Evolutionary conservation across 1,140 invertebrate genomes (phyloP).

Genomic region (Leptinotarsa texana): DNA sequence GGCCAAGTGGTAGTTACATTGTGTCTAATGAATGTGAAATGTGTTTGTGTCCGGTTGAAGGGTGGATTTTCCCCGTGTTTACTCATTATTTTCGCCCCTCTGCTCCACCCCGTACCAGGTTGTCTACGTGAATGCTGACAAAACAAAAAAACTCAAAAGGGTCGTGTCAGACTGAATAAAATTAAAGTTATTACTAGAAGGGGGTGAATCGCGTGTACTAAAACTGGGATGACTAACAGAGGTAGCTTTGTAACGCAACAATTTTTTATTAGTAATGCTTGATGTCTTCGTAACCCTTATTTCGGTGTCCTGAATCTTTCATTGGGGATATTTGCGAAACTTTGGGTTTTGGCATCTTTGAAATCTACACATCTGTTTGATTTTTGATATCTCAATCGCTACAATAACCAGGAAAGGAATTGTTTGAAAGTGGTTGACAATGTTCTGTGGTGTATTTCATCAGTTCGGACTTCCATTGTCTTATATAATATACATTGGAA

Average conservation of each 20-base stretch:
- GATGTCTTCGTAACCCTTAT: too few relatives aligned
- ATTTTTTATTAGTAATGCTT: too few relatives aligned
- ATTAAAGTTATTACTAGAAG: background rate
- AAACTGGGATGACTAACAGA: background rate
- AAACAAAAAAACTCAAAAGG: background rate
- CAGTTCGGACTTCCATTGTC: too few relatives aligned
- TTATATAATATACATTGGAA: too few relatives aligned
- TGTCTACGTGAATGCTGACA: background rate
- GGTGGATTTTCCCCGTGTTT: constrained; percentile 2
- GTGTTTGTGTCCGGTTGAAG: constrained; percentile 7
- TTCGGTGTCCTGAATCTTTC: too few relatives aligned
- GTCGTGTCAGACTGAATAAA: background rate
- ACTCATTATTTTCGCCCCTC: background rate
- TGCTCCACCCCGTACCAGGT: background rate
- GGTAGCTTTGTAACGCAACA: background rate
- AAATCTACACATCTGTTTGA: too few relatives aligned
- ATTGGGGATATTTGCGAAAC: too few relatives aligned
- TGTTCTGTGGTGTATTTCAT: too few relatives aligned
- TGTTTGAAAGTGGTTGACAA: too few relatives aligned
- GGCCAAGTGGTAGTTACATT: constrained; percentile 1
- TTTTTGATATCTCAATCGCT: too few relatives aligned
- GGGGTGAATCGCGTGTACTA: background rate
- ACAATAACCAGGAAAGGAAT: too few relatives aligned
- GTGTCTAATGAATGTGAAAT: constrained; percentile 2
- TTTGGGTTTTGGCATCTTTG: too few relatives aligned